Base-by-base conservation (phyloP, 2,797 vertebrate species). In the Anomalospiza imberbis region DNA sequence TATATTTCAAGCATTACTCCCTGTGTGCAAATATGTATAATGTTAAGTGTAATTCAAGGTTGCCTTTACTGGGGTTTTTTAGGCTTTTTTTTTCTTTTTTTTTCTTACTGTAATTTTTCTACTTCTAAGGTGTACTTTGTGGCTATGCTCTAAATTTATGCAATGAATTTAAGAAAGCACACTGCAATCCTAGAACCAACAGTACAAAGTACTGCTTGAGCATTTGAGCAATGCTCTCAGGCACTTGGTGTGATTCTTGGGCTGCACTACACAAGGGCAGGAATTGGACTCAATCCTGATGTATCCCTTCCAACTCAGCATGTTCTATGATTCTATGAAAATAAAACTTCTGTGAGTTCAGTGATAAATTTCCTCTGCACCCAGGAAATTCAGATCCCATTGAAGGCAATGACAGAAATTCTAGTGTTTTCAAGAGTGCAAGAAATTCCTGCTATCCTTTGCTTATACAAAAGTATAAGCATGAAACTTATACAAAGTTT, bases 231-330 rank as follows among this genome's bases (percentile, higher is more conserved):
- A 14, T 34, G 28, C 25, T 58, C 14, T 71, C 29, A 53, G 45
- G 17, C 58, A 36, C 7, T 34, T 58, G 10, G 4, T 51, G 15
- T 34, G 51, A 65, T 84, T 71, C 38, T 71, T 71, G 24, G 29
- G 9, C 13, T 65, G 38, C 25, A 9, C 18, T 71, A 15, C 6
- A 5, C 0, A 1, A 21, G 25, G 14, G 2, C 29, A 38, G 38
- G 25, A n/a, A 29, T 28, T 34, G 17, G 21, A 51, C 51, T 76
- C 3, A 0, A 45, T 72, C 26, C 13, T 72, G 13, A 24, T 66
- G 7, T 32, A 13, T 25, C 47, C 18, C 19, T 54, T 72, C 16
- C 47, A 42, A 48, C 13, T 42, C 34, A 66, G 22, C 19, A 17
- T 60, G 10, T 60, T 66, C 31, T 40, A 3, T 28, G 47, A 42